Conservation (phyloP, 2,797 vertebrate genomes). For the Sebastolobus alascanus region DNA sequence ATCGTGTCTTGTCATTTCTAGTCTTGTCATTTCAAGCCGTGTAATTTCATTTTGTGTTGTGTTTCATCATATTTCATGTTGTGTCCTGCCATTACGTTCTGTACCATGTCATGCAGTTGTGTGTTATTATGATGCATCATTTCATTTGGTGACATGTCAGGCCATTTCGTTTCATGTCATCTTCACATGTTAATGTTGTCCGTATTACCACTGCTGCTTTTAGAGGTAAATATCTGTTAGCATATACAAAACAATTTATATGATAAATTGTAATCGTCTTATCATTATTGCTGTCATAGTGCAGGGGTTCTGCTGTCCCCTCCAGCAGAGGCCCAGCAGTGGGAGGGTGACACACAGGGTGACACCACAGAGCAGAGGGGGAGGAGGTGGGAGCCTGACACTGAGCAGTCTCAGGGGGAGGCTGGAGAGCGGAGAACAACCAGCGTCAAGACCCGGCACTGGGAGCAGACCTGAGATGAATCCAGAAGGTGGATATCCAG, state of each 20-base stretch:
- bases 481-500: background rate
- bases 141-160: background rate
- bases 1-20: background rate
- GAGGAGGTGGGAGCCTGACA: background rate
- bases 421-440: constrained; percentile 17
- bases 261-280: background rate
- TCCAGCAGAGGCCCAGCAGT: constrained; percentile 68
- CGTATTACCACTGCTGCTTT: background rate
- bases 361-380: constrained; percentile 20
- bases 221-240: accelerated
- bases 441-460: background rate
- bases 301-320: constrained; percentile 66
- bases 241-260: accelerated
- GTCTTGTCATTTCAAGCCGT: background rate
- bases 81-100: background rate
- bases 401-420: constrained; percentile 19
- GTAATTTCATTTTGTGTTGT: background rate
- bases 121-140: background rate
- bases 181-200: background rate
- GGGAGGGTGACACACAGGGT: constrained; percentile 19
- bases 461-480: constrained; percentile 17
- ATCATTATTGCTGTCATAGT: constrained; percentile 40
- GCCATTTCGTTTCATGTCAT: background rate
- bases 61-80: background rate
- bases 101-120: background rate